A percentile compares a stretch with the other conserved stretches of the same genome.
phyloP scores from a whole-genome alignment of 2,888 invertebrate species.

The Erebia palarica region DNA sequence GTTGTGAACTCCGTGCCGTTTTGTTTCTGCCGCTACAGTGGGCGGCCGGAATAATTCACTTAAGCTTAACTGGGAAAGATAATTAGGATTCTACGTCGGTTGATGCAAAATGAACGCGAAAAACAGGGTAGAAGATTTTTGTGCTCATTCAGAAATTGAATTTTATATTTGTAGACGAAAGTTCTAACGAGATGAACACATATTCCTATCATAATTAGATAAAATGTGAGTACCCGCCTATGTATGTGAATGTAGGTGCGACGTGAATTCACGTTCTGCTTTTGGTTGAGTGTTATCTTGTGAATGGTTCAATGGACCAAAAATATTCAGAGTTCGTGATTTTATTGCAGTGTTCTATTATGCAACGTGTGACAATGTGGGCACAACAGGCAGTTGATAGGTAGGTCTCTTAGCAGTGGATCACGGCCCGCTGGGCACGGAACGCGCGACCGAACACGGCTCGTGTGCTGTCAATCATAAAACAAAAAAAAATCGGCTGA shows the following conservation, averaged over 20 bases:
- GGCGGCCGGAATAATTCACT: conserved; percentile 81
- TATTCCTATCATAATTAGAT: conserved; percentile 65
- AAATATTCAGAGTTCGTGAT: conserved; percentile 51
- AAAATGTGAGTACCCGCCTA: conserved; percentile 19
- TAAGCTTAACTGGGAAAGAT: conserved; percentile 82
- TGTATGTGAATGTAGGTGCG: conserved; percentile 15
- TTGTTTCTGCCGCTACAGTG: conserved; percentile 79
- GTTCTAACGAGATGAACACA: conserved; percentile 75
- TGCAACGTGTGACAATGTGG: conserved; percentile 67
- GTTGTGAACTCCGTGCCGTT: conserved; percentile 78
- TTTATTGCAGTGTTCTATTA: conserved; percentile 60
- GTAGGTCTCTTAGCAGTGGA: conserved; percentile 71
- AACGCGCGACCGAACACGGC: conserved; percentile 77
- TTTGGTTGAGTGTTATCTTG: conserved; percentile 48
- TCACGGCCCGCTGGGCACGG: conserved; percentile 72
- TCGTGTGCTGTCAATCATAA: conserved; percentile 81
- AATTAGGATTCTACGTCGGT: conserved; percentile 81
- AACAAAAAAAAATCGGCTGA: conserved; percentile 62
- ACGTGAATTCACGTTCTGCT: conserved; percentile 33
- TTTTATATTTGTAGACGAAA: conserved; percentile 78
- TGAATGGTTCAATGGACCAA: conserved; percentile 53
- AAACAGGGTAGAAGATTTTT: conserved; percentile 78
- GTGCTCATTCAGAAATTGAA: conserved; percentile 80
- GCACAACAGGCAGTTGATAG: conserved; percentile 57
- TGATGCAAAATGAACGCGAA: conserved; percentile 81